These are phyloP conservation scores for Onychomys arenicola DNA, from an alignment of 2,797 vertebrate genomes.

Conservation along the genomic window DNA sequence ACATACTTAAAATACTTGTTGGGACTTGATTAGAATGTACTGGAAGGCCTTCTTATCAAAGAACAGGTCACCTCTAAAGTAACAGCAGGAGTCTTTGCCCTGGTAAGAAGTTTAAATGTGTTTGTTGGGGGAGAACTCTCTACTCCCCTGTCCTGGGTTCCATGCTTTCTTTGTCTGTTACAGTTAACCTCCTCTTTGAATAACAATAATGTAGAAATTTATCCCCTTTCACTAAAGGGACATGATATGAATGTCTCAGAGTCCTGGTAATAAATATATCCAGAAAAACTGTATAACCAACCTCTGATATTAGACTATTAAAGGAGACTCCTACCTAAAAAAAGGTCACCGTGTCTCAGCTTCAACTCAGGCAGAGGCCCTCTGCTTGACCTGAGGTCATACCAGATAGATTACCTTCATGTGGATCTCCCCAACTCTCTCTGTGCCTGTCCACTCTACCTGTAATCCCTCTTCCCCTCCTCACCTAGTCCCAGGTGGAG, in stretches of 20 bases:
- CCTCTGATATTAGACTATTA: conserved; percentile 66
- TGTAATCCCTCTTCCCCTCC: too few relatives aligned
- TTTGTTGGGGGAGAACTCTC: neutral
- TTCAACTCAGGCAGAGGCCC: too few relatives aligned
- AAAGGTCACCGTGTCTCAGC: too few relatives aligned
- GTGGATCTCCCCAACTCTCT: too few relatives aligned
- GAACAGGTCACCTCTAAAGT: conserved; percentile 75
- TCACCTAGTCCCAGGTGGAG: too few relatives aligned
- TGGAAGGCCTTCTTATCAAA: conserved; percentile 71
- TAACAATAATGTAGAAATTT: conserved; percentile 55
- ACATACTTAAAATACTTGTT: conserved; percentile 74
- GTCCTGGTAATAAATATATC: conserved; percentile 4
- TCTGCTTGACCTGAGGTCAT: too few relatives aligned
- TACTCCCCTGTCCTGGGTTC: neutral
- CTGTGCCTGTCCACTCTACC: too few relatives aligned
- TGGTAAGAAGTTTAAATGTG: conserved; percentile 58
- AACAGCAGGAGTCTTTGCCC: conserved; percentile 76
- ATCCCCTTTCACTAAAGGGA: neutral
- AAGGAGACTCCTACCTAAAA: conserved; percentile 59
- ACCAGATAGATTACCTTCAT: too few relatives aligned
- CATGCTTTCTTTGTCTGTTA: conserved; percentile 63
- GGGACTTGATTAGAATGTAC: conserved; percentile 68
- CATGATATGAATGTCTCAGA: neutral
- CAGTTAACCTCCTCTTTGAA: conserved; percentile 44
- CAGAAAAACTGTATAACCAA: conserved; percentile 45